Conservation (phyloP, 2,888 invertebrate genomes). For the Hetaerina titia region DNA sequence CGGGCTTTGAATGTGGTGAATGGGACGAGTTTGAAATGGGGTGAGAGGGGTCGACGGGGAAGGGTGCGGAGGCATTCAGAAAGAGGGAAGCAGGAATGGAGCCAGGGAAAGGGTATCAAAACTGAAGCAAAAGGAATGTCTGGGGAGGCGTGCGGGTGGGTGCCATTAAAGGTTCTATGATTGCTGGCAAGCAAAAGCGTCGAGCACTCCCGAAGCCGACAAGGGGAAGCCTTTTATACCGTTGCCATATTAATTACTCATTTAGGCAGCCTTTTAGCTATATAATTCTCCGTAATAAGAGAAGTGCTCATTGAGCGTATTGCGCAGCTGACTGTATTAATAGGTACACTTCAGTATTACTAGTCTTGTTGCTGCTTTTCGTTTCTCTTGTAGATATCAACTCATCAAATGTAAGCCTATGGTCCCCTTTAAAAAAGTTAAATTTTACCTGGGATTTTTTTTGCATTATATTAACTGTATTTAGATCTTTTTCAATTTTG, state of each 20-base stretch:
- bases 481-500: too few relatives aligned
- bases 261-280: background rate
- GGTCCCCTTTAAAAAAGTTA: too few relatives aligned
- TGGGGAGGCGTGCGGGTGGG: background rate
- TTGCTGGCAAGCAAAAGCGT: background rate
- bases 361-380: too few relatives aligned
- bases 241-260: background rate
- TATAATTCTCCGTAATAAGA: background rate
- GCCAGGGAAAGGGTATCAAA: background rate
- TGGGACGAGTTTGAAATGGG: background rate
- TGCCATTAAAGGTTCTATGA: background rate
- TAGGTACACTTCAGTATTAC: too few relatives aligned
- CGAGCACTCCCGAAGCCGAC: background rate
- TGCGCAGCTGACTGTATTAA: background rate
- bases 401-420: too few relatives aligned
- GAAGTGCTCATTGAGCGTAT: background rate
- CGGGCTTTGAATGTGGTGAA: background rate
- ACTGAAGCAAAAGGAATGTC: background rate
- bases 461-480: too few relatives aligned
- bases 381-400: too few relatives aligned
- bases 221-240: background rate
- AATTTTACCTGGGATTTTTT: too few relatives aligned
- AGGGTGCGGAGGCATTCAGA: background rate
- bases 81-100: background rate
- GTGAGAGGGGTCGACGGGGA: background rate